These are phyloP conservation scores for Rhagoletis pomonella DNA, from an alignment of 1,140 invertebrate genomes.

Conservation along the genomic window DNA sequence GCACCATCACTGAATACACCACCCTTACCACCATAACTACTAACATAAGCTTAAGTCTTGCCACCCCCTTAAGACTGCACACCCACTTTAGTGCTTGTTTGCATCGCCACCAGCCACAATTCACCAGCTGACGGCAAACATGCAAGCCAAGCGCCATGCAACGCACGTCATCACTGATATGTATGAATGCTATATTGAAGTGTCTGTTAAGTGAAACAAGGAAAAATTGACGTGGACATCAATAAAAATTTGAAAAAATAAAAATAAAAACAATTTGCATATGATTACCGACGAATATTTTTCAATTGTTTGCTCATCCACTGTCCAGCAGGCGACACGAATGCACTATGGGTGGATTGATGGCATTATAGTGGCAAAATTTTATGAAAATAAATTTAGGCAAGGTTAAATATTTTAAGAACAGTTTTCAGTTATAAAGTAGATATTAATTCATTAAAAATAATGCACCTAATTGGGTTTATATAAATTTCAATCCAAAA, in stretches of 20 bases:
- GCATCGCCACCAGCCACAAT: no score
- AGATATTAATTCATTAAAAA: no score
- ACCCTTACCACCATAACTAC: neutral
- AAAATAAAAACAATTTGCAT: conserved; percentile 25
- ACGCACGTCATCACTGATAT: conserved; percentile 35
- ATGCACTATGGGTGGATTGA: neutral
- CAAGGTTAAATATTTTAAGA: no score
- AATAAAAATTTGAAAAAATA: neutral
- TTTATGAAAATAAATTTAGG: no score
- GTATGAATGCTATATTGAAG: conserved; percentile 34
- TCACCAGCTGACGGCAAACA: conserved; percentile 41
- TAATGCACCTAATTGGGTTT: no score
- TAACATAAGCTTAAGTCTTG: no score
- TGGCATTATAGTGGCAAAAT: no score
- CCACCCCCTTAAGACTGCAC: neutral
- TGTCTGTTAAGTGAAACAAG: neutral
- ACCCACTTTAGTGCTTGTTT: neutral
- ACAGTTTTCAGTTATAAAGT: no score
- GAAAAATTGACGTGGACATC: neutral
- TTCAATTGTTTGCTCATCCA: conserved; percentile 15
- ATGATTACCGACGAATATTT: neutral
- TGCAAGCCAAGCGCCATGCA: conserved; percentile 31
- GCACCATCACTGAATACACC: no score
- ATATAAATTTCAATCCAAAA: no score
- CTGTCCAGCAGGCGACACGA: neutral